Conservation (phyloP, 2,113 vertebrate species). For the Epinephelus lanceolatus region DNA sequence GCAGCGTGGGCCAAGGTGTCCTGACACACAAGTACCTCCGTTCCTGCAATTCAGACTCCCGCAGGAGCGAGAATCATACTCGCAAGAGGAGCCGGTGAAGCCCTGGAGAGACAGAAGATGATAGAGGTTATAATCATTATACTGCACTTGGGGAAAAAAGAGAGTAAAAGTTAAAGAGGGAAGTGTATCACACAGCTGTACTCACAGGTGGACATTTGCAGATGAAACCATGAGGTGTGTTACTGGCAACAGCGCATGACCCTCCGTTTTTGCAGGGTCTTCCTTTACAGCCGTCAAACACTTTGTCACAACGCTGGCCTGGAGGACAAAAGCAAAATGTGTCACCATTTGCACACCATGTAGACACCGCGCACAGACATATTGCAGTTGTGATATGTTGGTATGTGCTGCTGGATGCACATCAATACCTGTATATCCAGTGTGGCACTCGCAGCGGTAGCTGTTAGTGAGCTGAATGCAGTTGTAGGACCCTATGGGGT, state of each 20-base stretch:
- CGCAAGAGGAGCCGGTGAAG: constrained; percentile 93
- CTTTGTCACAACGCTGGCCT: constrained; percentile 94
- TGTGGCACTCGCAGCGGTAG: constrained; percentile 95
- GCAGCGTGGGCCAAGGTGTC: constrained; percentile 91
- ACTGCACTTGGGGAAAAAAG: not conserved
- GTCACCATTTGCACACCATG: not conserved
- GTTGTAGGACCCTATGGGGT: constrained; percentile 94
- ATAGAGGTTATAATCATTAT: not conserved
- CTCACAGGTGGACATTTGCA: constrained; percentile 95
- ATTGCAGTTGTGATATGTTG: not conserved
- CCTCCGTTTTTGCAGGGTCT: constrained; percentile 94
- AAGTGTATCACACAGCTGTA: constrained; percentile 15
- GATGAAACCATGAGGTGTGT: constrained; percentile 95
- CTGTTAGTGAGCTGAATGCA: constrained; percentile 96
- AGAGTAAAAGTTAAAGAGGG: not conserved
- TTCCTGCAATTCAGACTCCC: constrained; percentile 92
- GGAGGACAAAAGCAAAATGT: constrained; percentile 13
- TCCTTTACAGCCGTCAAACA: constrained; percentile 93
- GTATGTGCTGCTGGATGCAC: not conserved
- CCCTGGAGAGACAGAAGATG: constrained; percentile 83
- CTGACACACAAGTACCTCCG: constrained; percentile 92
- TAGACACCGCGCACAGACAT: not conserved
- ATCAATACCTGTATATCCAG: constrained; percentile 90
- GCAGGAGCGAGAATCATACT: constrained; percentile 91
- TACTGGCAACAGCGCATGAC: constrained; percentile 93